Evolutionary conservation across 2,113 vertebrate species (phyloP).

Genomic region (Ceyx margarethae): DNA sequence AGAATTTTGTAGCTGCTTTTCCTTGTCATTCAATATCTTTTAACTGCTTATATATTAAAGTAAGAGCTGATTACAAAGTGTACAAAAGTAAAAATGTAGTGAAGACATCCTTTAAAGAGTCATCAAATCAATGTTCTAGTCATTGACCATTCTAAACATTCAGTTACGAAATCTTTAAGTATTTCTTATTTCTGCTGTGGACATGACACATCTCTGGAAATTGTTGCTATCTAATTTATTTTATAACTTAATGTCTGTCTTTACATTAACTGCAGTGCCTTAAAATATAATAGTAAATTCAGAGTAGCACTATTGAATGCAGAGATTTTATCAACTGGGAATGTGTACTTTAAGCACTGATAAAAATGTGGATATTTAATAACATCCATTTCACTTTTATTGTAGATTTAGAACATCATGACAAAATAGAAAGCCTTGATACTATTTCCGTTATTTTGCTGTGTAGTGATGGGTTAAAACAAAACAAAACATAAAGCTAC

Average conservation of each 20-base stretch:
- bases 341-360: not conserved
- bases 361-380: not conserved
- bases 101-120: slow-evolving; percentile 23
- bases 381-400: not conserved
- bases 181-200: slow-evolving; percentile 13
- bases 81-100: not conserved
- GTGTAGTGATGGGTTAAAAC: not conserved
- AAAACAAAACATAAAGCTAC: no score
- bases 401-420: not conserved
- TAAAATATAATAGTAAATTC: slow-evolving; percentile 3
- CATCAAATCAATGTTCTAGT: not conserved
- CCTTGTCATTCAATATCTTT: not conserved
- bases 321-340: not conserved
- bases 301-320: not conserved
- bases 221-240: slow-evolving; percentile 8
- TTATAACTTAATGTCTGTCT: not conserved
- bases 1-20: not conserved
- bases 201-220: slow-evolving; percentile 1
- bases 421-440: not conserved
- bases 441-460: not conserved
- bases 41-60: slow-evolving; percentile 12
- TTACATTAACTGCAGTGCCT: not conserved
- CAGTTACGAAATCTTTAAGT: not conserved
- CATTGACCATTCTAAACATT: not conserved
- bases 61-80: not conserved